Evolutionary conservation across 2,113 vertebrate species (phyloP).

Genomic region (Arizona elegans): DNA sequence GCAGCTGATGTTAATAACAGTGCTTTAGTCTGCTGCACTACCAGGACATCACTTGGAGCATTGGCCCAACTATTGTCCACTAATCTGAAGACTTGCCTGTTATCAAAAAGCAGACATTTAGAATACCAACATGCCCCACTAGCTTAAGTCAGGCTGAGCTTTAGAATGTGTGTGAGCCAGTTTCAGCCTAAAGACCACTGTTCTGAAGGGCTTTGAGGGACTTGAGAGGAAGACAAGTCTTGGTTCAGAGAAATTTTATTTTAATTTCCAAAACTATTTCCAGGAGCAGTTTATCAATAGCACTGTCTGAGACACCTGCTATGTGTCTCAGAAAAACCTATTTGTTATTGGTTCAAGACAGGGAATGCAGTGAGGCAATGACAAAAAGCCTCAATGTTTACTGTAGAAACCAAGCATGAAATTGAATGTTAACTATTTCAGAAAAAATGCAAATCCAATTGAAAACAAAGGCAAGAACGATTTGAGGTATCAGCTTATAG

Average conservation of each 20-base stretch:
- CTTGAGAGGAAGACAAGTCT: background rate
- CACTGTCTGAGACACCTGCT: background rate
- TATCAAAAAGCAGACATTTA: background rate
- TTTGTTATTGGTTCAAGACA: background rate
- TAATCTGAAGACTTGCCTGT: background rate
- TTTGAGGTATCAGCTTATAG: background rate
- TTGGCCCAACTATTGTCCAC: background rate
- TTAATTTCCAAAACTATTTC: constrained; percentile 27
- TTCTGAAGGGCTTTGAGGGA: background rate
- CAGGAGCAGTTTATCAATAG: constrained; percentile 8
- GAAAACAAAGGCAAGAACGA: background rate
- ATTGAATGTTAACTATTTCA: constrained; percentile 57
- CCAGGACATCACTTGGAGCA: background rate
- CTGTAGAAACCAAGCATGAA: constrained; percentile 59
- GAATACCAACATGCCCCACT: background rate
- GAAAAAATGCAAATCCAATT: constrained; percentile 54
- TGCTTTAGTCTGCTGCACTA: too few relatives aligned
- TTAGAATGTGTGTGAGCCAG: background rate
- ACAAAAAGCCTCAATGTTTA: constrained; percentile 38
- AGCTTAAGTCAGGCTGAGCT: background rate
- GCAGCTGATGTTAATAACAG: too few relatives aligned
- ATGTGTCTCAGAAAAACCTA: background rate
- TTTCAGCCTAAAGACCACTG: background rate
- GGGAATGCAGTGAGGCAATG: background rate
- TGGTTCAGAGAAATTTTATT: background rate